phyloP scores from a whole-genome alignment of 2,888 invertebrate species.

The Nudaria mundana region DNA sequence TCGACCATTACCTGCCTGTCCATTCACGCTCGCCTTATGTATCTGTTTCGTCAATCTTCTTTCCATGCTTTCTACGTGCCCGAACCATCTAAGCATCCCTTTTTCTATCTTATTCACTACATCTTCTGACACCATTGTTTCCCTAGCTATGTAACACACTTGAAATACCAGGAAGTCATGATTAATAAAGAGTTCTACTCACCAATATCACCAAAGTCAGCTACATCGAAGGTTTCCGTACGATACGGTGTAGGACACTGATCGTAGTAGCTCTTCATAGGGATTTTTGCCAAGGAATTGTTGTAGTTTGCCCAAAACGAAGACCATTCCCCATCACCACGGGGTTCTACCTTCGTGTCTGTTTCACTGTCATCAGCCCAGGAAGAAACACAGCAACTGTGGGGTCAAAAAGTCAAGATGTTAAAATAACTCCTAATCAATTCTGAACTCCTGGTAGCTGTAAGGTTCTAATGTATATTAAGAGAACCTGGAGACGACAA shows the following conservation, averaged over 20 bases:
- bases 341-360: slow-evolving; percentile 32
- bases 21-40: no score
- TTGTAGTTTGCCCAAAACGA: slow-evolving; percentile 73
- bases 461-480: no score
- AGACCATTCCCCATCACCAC: slow-evolving; percentile 58
- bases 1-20: no score
- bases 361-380: slow-evolving; percentile 56
- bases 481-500: no score
- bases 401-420: neutral
- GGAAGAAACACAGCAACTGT: slow-evolving; percentile 53
- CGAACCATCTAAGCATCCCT: no score
- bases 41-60: no score
- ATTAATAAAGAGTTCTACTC: neutral
- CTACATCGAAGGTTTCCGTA: slow-evolving; percentile 55
- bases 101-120: no score
- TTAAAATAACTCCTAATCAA: neutral
- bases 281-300: slow-evolving; percentile 49
- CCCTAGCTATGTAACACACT: no score
- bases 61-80: no score
- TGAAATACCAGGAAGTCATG: no score
- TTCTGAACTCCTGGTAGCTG: no score
- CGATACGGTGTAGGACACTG: slow-evolving; percentile 72
- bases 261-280: slow-evolving; percentile 60
- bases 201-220: slow-evolving; percentile 51
- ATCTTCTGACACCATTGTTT: no score